A percentile compares a stretch with the other conserved stretches of the same genome.
Evolutionary conservation across 2,888 invertebrate genomes (phyloP).

Genomic region (Odiellus spinosus): DNA sequence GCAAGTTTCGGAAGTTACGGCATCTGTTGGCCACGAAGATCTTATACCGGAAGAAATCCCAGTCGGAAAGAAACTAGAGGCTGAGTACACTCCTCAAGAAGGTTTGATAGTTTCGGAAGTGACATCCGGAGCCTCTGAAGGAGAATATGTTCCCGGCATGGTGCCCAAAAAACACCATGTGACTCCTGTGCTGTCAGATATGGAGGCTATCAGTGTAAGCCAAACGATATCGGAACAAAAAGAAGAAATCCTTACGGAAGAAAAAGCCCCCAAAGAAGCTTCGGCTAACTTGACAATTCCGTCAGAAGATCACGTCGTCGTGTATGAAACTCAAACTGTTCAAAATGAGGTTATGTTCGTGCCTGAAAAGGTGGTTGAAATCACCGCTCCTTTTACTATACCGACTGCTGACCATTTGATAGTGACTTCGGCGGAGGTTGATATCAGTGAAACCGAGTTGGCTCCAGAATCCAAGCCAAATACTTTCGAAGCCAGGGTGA

Average conservation of each 20-base stretch:
- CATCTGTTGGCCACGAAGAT: slow-evolving; percentile 9
- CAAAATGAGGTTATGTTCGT: slow-evolving; percentile 10
- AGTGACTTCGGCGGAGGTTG: slow-evolving; percentile 9
- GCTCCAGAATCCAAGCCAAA: slow-evolving; percentile 13
- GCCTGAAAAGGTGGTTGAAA: slow-evolving; percentile 6
- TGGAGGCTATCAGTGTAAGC: not conserved
- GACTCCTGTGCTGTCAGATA: slow-evolving; percentile 6
- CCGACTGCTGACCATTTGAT: slow-evolving; percentile 13
- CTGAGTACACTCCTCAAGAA: slow-evolving; percentile 7
- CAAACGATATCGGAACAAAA: slow-evolving; percentile 8
- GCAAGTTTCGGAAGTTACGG: slow-evolving; percentile 15
- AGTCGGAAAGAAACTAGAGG: slow-evolving; percentile 5
- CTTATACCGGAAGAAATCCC: slow-evolving; percentile 7
- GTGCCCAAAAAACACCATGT: slow-evolving; percentile 10
- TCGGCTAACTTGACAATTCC: slow-evolving; percentile 11
- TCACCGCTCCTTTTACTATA: slow-evolving; percentile 10
- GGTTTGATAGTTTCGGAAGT: slow-evolving; percentile 12
- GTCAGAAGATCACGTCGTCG: slow-evolving; percentile 11
- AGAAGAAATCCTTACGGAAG: slow-evolving; percentile 4
- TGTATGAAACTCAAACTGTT: slow-evolving; percentile 7
- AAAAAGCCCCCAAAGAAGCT: slow-evolving; percentile 6
- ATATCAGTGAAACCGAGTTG: slow-evolving; percentile 12
- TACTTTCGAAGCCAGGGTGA: slow-evolving; percentile 3
- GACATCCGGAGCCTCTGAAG: slow-evolving; percentile 12
- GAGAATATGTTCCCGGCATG: slow-evolving; percentile 3